Percentiles rank a stretch among this genome's conserved stretches.
Conservation (phyloP, 2,797 vertebrate genomes). For the Tenualosa thibaudeaui region DNA sequence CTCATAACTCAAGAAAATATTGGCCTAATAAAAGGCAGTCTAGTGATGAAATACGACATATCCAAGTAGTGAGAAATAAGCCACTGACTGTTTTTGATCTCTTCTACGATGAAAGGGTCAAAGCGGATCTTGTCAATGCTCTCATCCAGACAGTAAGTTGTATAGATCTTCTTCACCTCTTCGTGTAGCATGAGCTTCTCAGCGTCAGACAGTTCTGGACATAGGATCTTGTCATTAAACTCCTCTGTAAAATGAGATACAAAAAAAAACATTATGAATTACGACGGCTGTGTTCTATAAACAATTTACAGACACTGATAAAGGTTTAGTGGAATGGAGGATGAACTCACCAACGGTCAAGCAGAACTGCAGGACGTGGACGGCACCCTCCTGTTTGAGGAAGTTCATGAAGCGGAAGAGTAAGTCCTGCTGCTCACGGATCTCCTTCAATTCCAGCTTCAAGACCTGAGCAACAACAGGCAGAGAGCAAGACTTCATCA, state of each 20-base stretch:
- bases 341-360: constrained; percentile 87
- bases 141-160: constrained; percentile 95
- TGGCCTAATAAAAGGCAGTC: not conserved
- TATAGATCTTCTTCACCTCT: constrained; percentile 93
- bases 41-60: not conserved
- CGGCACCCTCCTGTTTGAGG: constrained; percentile 93
- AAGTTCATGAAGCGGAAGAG: constrained; percentile 99
- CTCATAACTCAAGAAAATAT: no score
- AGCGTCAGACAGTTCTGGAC: constrained; percentile 86
- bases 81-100: constrained; percentile 89
- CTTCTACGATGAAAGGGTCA: constrained; percentile 93
- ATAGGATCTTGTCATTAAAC: constrained; percentile 93
- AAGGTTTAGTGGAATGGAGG: not conserved
- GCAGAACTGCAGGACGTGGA: constrained; percentile 96
- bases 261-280: not conserved
- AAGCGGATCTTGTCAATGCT: constrained; percentile 96
- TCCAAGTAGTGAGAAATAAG: not conserved
- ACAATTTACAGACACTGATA: not conserved
- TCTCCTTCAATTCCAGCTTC: constrained; percentile 93
- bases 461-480: constrained; percentile 76
- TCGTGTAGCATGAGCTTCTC: constrained; percentile 90
- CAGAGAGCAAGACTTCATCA: not conserved
- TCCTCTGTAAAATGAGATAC: constrained; percentile 79
- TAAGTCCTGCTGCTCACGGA: constrained; percentile 92
- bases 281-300: not conserved